Percentiles rank a stretch among this genome's conserved stretches.
Conservation (phyloP, 1,140 invertebrate species). For the Lucilia sericata region DNA sequence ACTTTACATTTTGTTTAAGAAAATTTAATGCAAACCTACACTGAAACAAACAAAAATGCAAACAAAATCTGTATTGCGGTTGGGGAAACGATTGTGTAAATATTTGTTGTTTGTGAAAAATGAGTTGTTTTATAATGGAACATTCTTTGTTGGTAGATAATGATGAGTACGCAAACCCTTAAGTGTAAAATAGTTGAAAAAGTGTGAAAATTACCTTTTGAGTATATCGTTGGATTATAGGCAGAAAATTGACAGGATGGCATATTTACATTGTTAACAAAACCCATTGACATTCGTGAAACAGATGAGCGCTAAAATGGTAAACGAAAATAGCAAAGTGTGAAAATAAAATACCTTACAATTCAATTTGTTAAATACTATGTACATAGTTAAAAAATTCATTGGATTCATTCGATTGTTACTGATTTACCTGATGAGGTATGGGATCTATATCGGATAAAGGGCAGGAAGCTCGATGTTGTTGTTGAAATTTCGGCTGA, state of each 20-base stretch:
- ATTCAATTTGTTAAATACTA: too few species aligned
- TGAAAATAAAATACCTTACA: too few species aligned
- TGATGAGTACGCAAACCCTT: background rate
- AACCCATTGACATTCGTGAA: conserved; percentile 67
- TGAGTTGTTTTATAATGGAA: background rate
- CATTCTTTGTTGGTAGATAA: background rate
- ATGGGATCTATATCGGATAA: conserved; percentile 71
- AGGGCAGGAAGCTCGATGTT: conserved; percentile 78
- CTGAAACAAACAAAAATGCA: too few species aligned
- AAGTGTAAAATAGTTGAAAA: background rate
- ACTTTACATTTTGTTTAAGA: too few species aligned
- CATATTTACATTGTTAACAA: conserved; percentile 65
- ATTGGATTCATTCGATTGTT: background rate
- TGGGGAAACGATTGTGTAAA: too few species aligned
- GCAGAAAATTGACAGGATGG: conserved; percentile 66
- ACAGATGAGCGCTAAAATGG: conserved; percentile 59
- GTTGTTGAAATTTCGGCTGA: conserved; percentile 88
- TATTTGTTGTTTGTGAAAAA: background rate
- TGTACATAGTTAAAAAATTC: background rate
- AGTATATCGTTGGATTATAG: conserved; percentile 65
- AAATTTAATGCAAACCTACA: too few species aligned
- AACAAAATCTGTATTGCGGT: too few species aligned
- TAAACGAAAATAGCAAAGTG: background rate
- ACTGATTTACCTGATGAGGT: conserved; percentile 59
- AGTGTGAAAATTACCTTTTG: conserved; percentile 58